Evolutionary conservation across 37 sponge, comb jelly and placozoan species (phyloP), one percentile per base, ranked within the genome.

Genomic region (Mnemiopsis leidyi): DNA sequence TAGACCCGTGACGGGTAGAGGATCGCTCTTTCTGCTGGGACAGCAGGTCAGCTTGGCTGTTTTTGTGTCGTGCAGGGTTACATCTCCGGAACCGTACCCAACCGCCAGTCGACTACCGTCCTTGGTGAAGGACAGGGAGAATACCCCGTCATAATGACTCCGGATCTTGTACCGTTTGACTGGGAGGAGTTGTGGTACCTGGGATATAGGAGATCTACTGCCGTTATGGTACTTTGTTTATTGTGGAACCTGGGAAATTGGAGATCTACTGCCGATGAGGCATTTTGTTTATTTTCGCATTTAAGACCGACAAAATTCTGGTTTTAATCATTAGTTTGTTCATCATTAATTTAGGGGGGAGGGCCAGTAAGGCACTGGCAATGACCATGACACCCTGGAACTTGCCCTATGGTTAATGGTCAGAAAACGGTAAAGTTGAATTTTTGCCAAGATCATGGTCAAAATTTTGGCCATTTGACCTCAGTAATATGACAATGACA

Each of bases 51-150:
- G 35, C 36, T 79, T 79, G 38, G 82, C 82, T 28, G 82, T 79
- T 20, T 13, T 36, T 2, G 82, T 31, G 21, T 79, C 36, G 38
- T 79, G 82, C 7, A 79, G 82, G 36, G 82, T 79, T 9, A 79
- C 82, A 36, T 79, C 82, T 3, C 82, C 82, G 13, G 82, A 79
- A 1, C 82, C 82, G 82, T 79, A 79, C 21, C 82, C 82, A 34
- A 79, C 82, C 38, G 82, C 82, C 82, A 79, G 36, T 29, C 36
- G 3, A 29, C 36, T 32, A 1, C 35, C 38, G 36, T 79, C 82
- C 23, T 29, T 23, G 82, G 82, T 33, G 82, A 79, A 79, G 35
- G 26, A 0, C 36, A 79, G 82, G 36, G 82, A 18, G 82, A 79
- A 79, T 3, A 79, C 82, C 1, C 82, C 82, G 37, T 79, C 82